phyloP scores from a whole-genome alignment of 2,888 invertebrate genomes.

The Aproaerema taeniolella region DNA sequence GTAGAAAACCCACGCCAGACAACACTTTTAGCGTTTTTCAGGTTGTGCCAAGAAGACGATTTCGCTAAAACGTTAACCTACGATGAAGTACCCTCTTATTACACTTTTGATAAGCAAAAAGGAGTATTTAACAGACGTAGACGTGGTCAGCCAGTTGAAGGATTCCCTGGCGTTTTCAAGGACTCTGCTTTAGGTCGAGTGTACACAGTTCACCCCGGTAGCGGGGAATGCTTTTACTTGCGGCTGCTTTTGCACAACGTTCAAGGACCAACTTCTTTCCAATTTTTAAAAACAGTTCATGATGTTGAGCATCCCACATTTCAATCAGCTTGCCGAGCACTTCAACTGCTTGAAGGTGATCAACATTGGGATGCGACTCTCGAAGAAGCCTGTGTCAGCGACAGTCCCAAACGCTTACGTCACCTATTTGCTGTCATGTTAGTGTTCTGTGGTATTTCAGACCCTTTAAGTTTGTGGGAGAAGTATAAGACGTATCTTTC shows the following conservation, averaged over 20 bases:
- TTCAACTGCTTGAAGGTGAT: slow-evolving; percentile 13
- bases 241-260: slow-evolving; percentile 11
- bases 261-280: slow-evolving; percentile 16
- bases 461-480: not conserved
- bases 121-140: slow-evolving; percentile 2
- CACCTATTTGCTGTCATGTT: slow-evolving; percentile 5
- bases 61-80: slow-evolving; percentile 3
- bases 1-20: slow-evolving; percentile 5
- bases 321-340: slow-evolving; percentile 21
- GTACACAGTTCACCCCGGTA: slow-evolving; percentile 17
- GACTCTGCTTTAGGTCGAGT: slow-evolving; percentile 11
- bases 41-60: slow-evolving; percentile 6
- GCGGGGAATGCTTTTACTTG: slow-evolving; percentile 12
- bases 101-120: not conserved
- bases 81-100: slow-evolving; percentile 1
- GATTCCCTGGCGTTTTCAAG: slow-evolving; percentile 8
- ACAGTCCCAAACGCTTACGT: slow-evolving; percentile 19
- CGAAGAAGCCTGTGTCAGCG: slow-evolving; percentile 20
- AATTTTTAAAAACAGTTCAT: slow-evolving; percentile 10
- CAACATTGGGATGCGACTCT: slow-evolving; percentile 20
- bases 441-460: not conserved
- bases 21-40: slow-evolving; percentile 9
- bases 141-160: slow-evolving; percentile 8
- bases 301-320: slow-evolving; percentile 13
- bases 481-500: not conserved